Evolutionary conservation across 2,797 vertebrate species (phyloP), one percentile per base, ranked within the genome.

Genomic region (Anolis apletophallus): DNA sequence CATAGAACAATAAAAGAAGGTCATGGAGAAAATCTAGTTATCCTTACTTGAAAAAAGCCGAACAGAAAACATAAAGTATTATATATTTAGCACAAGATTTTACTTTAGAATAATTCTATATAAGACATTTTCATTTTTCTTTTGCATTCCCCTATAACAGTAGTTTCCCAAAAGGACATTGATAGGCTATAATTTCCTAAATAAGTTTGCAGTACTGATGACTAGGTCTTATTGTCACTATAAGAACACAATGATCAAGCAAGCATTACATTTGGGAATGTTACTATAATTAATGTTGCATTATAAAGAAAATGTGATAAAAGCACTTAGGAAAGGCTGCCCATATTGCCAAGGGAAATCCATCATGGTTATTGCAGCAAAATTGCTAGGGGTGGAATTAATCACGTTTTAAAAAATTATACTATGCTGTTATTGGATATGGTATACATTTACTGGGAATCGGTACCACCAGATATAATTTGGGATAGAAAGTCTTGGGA

Each of bases 301-400:
- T 82, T 91, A 69, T 57, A 57, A 14, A 68, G 1, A 26, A 88
- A 91, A 91, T 75, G 1, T 34, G 86, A 21, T 80, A 81, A n/a
- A 84, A 84, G 3, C 5, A 74, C 17, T 89, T 89, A 76, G 29
- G 61, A 75, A 23, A 86, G 67, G 23, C 32, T 86, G 50, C 50
- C 46, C 50, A 80, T 85, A 86, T 74, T 76, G 6, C 17, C 1
- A 78, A 68, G 55, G 88, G 68, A 91, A 81, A 80, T 90, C 85
- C 1, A 87, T 79, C 46, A 29, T 23, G 0, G 89, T 90, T 81
- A 85, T 74, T 77, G 36, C 6, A 64, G 17, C 68, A 81, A 57
- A 76, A 88, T 87, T 0, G 73, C 81, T 77, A 86, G 3, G 2
- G 85, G 88, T 91, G n/a, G 0, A 73, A 91, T 87, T 61, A 52